These are phyloP conservation scores for Pipa parva DNA, from an alignment of 2,113 vertebrate species.

Conservation along the genomic window DNA sequence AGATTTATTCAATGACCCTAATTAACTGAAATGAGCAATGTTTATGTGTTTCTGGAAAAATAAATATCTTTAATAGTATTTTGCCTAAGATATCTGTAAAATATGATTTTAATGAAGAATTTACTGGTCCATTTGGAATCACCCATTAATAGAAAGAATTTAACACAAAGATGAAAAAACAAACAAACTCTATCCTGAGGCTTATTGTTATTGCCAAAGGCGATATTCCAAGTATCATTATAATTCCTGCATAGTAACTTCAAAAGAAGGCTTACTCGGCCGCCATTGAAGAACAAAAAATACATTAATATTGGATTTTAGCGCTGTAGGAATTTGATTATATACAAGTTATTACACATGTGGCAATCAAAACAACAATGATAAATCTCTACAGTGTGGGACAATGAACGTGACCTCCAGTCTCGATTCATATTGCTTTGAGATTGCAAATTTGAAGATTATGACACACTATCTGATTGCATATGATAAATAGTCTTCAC, in stretches of 20 bases:
- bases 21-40: too few relatives aligned
- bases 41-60: too few relatives aligned
- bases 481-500: not conserved
- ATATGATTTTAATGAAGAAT: conserved; percentile 17
- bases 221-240: conserved; percentile 26
- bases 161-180: conserved; percentile 3
- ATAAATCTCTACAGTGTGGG: not conserved
- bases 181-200: conserved; percentile 9
- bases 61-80: conserved; percentile 1
- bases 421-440: not conserved
- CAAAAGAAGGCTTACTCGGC: conserved; percentile 11
- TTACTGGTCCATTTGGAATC: conserved; percentile 11
- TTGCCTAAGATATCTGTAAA: too few relatives aligned
- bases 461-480: not conserved
- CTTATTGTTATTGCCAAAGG: conserved; percentile 17
- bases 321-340: not conserved
- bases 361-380: not conserved
- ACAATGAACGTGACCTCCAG: not conserved
- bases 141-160: conserved; percentile 32
- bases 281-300: conserved; percentile 14
- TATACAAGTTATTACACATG: conserved; percentile 7
- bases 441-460: not conserved
- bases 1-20: too few relatives aligned
- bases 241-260: conserved; percentile 4
- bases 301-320: conserved; percentile 11